These are phyloP conservation scores for Lomographa bimaculata DNA, from an alignment of 2,888 invertebrate species.

Conservation along the genomic window DNA sequence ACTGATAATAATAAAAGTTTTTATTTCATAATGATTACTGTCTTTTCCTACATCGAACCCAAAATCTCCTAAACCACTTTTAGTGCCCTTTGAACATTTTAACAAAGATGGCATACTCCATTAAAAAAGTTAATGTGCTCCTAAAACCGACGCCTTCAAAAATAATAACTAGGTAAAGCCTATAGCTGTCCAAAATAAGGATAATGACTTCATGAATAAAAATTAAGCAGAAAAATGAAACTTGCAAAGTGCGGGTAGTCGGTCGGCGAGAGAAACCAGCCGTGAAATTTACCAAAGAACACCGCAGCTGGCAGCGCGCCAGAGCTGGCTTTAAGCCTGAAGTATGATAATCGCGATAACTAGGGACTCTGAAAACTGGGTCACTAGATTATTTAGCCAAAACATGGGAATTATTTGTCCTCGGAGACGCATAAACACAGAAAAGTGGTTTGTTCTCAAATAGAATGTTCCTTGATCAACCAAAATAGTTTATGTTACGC, in stretches of 20 bases:
- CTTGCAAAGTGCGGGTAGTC: conserved; percentile 8
- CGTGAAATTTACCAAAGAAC: conserved; percentile 36
- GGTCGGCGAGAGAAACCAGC: conserved; percentile 30
- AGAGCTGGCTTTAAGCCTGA: conserved; percentile 20
- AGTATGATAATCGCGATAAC: conserved; percentile 22
- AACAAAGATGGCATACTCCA: too few relatives aligned
- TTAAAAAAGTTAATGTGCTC: too few relatives aligned
- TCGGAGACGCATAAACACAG: too few relatives aligned
- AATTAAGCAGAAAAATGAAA: conserved; percentile 14
- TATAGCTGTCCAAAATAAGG: conserved; percentile 4
- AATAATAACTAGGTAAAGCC: not conserved
- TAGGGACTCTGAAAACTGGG: conserved; percentile 21
- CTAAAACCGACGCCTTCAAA: too few relatives aligned
- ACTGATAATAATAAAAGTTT: conserved; percentile 84
- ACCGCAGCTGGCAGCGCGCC: conserved; percentile 34
- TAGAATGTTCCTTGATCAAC: too few relatives aligned
- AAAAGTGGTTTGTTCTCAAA: too few relatives aligned
- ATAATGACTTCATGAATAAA: conserved; percentile 16
- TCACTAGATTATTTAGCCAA: conserved; percentile 13
- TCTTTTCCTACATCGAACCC: too few relatives aligned
- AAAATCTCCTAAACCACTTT: too few relatives aligned
- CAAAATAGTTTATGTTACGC: too few relatives aligned
- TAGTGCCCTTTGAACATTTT: too few relatives aligned
- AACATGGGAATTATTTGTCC: too few relatives aligned
- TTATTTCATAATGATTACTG: conserved; percentile 76